phyloP scores from a whole-genome alignment of 2,888 invertebrate genomes.

The Megamerina dolium region DNA sequence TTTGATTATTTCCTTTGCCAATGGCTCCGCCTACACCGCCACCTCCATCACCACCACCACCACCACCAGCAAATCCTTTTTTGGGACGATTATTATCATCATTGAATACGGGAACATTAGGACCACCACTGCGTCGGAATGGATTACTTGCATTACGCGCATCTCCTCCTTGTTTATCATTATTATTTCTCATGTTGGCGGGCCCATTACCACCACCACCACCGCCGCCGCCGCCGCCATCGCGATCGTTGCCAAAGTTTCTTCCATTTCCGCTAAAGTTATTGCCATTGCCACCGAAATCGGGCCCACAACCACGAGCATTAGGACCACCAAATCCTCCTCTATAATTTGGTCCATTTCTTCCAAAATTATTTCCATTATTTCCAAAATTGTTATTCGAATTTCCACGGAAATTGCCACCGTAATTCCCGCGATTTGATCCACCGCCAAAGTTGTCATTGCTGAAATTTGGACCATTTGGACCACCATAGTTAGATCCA shows the following conservation, averaged over 20 bases:
- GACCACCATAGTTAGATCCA: constrained; percentile 13
- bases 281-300: constrained; percentile 18
- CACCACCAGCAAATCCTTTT: not conserved
- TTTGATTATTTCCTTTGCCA: too few relatives aligned
- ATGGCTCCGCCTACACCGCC: not conserved
- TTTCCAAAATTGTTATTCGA: constrained; percentile 10
- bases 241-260: not conserved
- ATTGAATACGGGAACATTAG: constrained; percentile 18
- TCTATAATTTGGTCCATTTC: constrained; percentile 16
- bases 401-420: constrained; percentile 22
- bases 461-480: constrained; percentile 16
- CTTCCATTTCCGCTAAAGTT: constrained; percentile 10
- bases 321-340: constrained; percentile 16
- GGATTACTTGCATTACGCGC: constrained; percentile 27
- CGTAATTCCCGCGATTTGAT: constrained; percentile 15
- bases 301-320: constrained; percentile 19
- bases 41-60: not conserved
- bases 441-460: constrained; percentile 17
- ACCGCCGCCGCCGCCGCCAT: constrained; percentile 1
- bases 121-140: constrained; percentile 29
- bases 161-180: too few relatives aligned
- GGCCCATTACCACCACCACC: constrained; percentile 12
- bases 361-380: constrained; percentile 14
- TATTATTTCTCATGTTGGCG: constrained; percentile 4
- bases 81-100: constrained; percentile 6